phyloP scores from a whole-genome alignment of 2,113 vertebrate genomes.

The Vulpes lagopus region DNA sequence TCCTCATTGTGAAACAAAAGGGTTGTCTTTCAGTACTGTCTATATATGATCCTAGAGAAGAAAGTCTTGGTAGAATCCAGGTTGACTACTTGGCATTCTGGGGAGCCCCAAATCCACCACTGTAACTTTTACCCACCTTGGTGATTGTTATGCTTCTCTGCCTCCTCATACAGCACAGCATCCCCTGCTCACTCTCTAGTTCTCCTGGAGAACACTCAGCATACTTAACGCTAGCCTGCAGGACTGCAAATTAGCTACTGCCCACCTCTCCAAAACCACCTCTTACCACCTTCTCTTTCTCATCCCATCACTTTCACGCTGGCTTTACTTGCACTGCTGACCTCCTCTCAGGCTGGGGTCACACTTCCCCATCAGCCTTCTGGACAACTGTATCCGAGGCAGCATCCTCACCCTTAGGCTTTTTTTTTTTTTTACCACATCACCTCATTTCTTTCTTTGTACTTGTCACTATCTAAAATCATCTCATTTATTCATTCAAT shows the following conservation, averaged over 20 bases:
- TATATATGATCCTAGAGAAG: background rate
- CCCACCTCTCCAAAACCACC: background rate
- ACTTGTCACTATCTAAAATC: background rate
- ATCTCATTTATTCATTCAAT: background rate
- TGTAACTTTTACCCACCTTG: fast-evolving
- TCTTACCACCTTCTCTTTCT: fast-evolving
- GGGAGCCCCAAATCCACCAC: too few relatives aligned
- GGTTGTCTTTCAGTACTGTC: background rate
- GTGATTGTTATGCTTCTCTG: background rate
- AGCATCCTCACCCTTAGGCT: background rate
- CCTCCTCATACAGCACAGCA: background rate
- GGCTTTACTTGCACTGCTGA: background rate
- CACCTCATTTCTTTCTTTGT: background rate
- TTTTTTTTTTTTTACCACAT: background rate
- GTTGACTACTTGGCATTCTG: background rate
- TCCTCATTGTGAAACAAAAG: background rate
- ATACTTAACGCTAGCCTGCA: fast-evolving
- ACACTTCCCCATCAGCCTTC: background rate
- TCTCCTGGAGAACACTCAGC: background rate
- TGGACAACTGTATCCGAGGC: background rate
- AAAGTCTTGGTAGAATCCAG: background rate
- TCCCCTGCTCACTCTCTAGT: background rate
- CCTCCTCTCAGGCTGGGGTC: background rate
- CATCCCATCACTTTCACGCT: too few relatives aligned
- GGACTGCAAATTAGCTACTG: background rate